Conservation (phyloP, 1,140 invertebrate genomes). For the Papilio polyxenes region DNA sequence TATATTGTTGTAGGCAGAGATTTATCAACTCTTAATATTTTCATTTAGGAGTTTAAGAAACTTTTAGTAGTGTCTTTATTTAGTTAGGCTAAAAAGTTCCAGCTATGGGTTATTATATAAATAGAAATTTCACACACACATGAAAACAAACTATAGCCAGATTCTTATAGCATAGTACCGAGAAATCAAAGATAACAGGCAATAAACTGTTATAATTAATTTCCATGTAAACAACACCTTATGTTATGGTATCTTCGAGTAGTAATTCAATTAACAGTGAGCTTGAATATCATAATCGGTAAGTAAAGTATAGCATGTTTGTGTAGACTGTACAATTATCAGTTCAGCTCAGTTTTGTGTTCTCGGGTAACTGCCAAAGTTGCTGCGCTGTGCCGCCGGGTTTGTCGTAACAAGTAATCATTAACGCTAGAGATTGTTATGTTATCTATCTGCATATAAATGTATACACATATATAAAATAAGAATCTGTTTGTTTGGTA, state of each 20-base stretch:
- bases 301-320: not conserved
- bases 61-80: not conserved
- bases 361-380: not conserved
- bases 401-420: not conserved
- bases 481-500: too few species aligned
- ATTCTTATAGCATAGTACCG: not conserved
- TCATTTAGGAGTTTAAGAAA: not conserved
- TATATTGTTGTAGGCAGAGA: constrained; percentile 8
- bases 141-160: not conserved
- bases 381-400: not conserved
- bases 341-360: constrained; percentile 2
- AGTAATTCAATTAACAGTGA: not conserved
- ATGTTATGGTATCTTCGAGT: not conserved
- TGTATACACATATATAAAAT: too few species aligned
- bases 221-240: not conserved
- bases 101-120: not conserved
- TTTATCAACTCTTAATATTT: constrained; percentile 6
- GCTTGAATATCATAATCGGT: not conserved
- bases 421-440: not conserved
- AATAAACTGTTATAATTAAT: not conserved
- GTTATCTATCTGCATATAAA: not conserved
- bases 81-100: not conserved
- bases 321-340: not conserved
- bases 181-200: not conserved
- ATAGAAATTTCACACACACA: not conserved